These are phyloP conservation scores for Eurytoma californica DNA, from an alignment of 2,888 invertebrate genomes.

Conservation along the genomic window DNA sequence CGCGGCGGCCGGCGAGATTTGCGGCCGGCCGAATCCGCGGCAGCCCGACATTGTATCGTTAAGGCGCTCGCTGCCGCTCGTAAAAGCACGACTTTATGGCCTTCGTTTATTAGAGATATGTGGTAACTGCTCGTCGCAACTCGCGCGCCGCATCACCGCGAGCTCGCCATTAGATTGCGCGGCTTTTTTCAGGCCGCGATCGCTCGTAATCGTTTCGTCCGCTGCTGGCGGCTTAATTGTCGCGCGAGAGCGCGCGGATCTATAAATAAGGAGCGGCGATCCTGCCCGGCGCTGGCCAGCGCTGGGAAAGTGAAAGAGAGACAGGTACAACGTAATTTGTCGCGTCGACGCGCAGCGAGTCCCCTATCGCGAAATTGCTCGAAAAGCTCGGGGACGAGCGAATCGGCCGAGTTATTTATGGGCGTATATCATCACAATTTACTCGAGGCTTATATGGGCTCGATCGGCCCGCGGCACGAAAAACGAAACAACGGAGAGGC, in stretches of 20 bases:
- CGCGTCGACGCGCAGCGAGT: conserved; percentile 17
- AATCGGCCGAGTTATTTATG: conserved; percentile 35
- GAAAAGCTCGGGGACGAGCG: conserved; percentile 11
- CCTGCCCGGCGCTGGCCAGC: too few relatives aligned
- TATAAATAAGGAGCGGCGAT: too few relatives aligned
- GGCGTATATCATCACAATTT: conserved; percentile 48
- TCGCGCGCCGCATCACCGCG: neutral
- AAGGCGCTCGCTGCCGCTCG: neutral
- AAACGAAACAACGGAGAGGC: conserved; percentile 42
- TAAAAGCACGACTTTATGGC: conserved; percentile 7
- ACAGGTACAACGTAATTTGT: conserved; percentile 14
- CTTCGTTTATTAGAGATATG: conserved; percentile 11
- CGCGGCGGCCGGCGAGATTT: too few relatives aligned
- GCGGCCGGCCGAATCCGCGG: too few relatives aligned
- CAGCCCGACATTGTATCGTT: too few relatives aligned
- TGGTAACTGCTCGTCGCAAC: neutral
- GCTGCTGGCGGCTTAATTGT: neutral
- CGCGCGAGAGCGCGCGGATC: neutral
- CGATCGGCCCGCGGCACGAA: conserved; percentile 58
- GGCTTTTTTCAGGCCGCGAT: neutral
- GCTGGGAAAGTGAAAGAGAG: conserved; percentile 4
- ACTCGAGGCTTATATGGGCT: conserved; percentile 43
- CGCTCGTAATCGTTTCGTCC: conserved; percentile 20
- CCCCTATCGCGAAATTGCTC: conserved; percentile 37
- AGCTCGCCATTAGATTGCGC: conserved; percentile 10